These are phyloP conservation scores for Rhimphoctona megacephalus DNA, from an alignment of 2,888 invertebrate species.

Conservation along the genomic window DNA sequence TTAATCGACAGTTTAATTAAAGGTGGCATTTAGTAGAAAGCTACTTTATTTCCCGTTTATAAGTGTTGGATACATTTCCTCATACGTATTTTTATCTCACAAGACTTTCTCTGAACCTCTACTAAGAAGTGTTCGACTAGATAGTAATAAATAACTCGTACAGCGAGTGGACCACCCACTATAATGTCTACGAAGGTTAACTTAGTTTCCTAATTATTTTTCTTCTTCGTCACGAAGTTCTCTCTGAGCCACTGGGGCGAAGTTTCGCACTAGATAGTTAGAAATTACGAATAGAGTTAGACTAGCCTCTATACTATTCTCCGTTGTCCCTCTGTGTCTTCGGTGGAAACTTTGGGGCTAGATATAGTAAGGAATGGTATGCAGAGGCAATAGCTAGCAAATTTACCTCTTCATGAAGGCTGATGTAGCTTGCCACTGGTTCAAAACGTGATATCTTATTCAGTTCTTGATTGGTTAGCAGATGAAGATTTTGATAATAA, in stretches of 20 bases:
- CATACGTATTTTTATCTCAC: neutral
- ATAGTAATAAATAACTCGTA: neutral
- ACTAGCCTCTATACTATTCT: constrained; percentile 3
- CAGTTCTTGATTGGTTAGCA: neutral
- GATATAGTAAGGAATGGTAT: neutral
- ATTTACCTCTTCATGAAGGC: constrained; percentile 16
- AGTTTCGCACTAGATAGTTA: constrained; percentile 10
- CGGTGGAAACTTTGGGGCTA: constrained; percentile 5
- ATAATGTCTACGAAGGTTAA: constrained; percentile 1
- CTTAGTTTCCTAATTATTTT: constrained; percentile 13
- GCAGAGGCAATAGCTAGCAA: constrained; percentile 2
- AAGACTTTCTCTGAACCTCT: neutral
- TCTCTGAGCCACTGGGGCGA: neutral
- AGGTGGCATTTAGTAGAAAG: neutral
- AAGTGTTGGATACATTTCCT: neutral
- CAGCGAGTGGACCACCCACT: neutral
- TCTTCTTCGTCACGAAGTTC: neutral
- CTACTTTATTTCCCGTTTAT: neutral
- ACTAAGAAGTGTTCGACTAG: neutral
- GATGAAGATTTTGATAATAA: neutral
- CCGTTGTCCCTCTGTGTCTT: constrained; percentile 11
- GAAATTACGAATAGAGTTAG: constrained; percentile 7
- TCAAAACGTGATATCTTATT: neutral
- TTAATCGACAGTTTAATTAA: constrained; percentile 1
- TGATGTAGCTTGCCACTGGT: neutral